A percentile compares a stretch with the other conserved stretches of the same genome.
phyloP scores from a whole-genome alignment of 2,797 vertebrate species.

The Diglossa cyanea region DNA sequence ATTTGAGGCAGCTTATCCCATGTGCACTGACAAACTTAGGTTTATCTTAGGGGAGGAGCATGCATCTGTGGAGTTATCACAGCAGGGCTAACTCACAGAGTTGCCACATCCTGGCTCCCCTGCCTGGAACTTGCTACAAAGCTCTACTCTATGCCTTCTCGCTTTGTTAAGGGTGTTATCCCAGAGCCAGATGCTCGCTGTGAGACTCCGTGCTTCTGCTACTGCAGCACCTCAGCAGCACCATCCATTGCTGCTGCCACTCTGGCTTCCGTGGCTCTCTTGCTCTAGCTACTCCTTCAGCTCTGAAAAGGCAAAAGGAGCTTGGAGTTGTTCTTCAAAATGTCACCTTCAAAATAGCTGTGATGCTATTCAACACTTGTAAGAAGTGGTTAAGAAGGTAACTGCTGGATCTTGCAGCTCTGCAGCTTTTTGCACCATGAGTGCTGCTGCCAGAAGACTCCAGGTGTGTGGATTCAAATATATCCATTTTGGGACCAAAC shows the following conservation, averaged over 20 bases:
- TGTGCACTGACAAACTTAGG: not conserved
- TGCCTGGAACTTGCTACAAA: not conserved
- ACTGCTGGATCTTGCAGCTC: not conserved
- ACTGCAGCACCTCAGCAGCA: not conserved
- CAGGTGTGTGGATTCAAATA: not conserved
- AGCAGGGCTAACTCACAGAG: fast-evolving
- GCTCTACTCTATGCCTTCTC: not conserved
- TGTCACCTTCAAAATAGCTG: not conserved
- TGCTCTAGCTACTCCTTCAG: not conserved
- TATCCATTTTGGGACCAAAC: not conserved
- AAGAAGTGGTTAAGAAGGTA: not conserved
- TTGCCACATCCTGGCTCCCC: not conserved
- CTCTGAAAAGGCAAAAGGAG: not conserved
- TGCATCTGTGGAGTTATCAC: not conserved
- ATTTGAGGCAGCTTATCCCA: constrained; percentile 1
- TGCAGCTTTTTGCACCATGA: not conserved
- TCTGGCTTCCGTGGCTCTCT: fast-evolving
- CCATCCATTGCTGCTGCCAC: not conserved
- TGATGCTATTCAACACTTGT: not conserved
- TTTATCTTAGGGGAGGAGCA: not conserved
- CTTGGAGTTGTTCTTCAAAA: not conserved
- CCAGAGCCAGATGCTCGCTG: not conserved
- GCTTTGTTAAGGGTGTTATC: not conserved
- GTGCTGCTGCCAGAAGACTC: not conserved
- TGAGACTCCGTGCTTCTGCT: not conserved